Evolutionary conservation across 2,797 vertebrate species (phyloP).

Genomic region (Emys orbicularis): DNA sequence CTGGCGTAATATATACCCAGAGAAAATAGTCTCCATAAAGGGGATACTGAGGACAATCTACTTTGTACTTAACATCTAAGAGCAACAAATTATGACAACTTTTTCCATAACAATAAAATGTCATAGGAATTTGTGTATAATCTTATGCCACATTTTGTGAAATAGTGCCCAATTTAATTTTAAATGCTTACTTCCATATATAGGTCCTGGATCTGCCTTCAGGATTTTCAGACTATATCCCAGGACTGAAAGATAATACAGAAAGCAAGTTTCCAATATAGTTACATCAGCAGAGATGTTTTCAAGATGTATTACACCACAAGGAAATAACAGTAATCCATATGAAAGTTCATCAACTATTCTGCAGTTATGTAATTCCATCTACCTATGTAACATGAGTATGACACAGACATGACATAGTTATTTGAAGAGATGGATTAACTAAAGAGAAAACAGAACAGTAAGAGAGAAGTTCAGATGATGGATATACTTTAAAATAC

Average conservation of each 20-base stretch:
- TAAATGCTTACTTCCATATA: neutral
- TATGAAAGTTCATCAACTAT: neutral
- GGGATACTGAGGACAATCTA: fast-evolving
- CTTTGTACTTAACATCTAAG: neutral
- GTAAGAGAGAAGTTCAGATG: neutral
- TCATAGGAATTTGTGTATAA: fast-evolving
- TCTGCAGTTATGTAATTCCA: neutral
- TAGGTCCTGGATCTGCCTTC: fast-evolving
- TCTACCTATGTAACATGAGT: neutral
- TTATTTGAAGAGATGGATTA: neutral
- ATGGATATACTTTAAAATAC: neutral
- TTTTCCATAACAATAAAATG: neutral
- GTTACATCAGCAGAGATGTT: neutral
- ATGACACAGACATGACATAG: neutral
- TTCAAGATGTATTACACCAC: neutral
- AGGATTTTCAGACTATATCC: fast-evolving
- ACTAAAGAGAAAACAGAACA: neutral
- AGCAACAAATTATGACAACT: fast-evolving
- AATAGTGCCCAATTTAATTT: neutral
- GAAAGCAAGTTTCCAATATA: neutral
- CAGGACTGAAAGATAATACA: neutral
- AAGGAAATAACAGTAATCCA: neutral
- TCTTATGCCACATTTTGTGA: neutral
- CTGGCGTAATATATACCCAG: neutral
- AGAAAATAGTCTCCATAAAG: neutral